These are phyloP conservation scores for Heliconius aoede DNA, from an alignment of 2,888 invertebrate genomes.

Conservation along the genomic window DNA sequence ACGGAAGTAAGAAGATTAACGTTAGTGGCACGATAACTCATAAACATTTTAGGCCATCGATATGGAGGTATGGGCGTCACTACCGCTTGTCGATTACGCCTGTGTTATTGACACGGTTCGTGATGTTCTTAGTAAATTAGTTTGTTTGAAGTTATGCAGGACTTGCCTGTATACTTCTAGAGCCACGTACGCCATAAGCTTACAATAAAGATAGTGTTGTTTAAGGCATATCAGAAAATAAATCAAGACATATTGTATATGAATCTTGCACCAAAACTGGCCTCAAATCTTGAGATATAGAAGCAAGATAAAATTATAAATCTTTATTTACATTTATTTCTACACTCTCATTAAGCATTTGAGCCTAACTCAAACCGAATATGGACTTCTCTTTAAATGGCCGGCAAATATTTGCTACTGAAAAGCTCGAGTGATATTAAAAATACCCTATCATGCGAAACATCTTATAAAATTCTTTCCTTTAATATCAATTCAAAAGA, in stretches of 20 bases:
- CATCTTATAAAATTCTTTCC: not conserved
- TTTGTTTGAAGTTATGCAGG: slow-evolving; percentile 33
- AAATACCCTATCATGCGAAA: slow-evolving; percentile 12
- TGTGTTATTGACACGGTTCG: slow-evolving; percentile 41
- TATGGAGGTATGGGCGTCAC: slow-evolving; percentile 54
- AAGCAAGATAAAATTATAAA: no score
- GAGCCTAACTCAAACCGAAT: not conserved
- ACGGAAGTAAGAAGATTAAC: slow-evolving; percentile 76
- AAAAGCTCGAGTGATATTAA: slow-evolving; percentile 7
- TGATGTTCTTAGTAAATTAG: slow-evolving; percentile 41
- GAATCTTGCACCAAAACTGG: no score
- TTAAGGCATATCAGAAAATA: not conserved
- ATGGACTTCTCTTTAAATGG: not conserved
- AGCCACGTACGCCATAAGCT: not conserved
- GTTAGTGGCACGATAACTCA: slow-evolving; percentile 75
- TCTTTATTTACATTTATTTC: not conserved
- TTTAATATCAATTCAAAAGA: slow-evolving; percentile 12
- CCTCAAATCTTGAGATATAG: no score
- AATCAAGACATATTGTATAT: no score
- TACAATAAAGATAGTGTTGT: not conserved
- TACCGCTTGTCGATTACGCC: slow-evolving; percentile 46
- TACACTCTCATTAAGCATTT: not conserved
- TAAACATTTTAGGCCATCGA: slow-evolving; percentile 74
- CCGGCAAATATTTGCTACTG: not conserved
- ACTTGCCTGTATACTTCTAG: slow-evolving; percentile 17